A percentile compares a stretch with the other conserved stretches of the same genome.
Evolutionary conservation across 23 tunicate species (phyloP).

Genomic region (Aplidium turbinatum): DNA sequence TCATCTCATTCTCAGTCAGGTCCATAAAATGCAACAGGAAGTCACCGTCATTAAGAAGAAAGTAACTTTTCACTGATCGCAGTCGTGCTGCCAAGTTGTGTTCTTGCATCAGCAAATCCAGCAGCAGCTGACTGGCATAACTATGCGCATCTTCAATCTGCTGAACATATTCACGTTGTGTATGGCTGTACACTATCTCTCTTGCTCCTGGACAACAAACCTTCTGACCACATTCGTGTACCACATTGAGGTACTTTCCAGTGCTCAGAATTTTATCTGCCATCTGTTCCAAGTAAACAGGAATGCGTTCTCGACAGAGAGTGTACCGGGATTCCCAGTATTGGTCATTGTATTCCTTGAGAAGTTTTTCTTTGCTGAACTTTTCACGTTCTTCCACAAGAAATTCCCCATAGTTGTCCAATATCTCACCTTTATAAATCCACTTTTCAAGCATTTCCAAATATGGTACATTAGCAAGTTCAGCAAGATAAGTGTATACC

Average conservation of each 20-base stretch:
- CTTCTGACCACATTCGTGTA: slow-evolving; percentile 93
- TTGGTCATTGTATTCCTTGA: slow-evolving; percentile 88
- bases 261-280: slow-evolving; percentile 95
- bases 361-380: slow-evolving; percentile 79
- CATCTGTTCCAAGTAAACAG: slow-evolving; percentile 79
- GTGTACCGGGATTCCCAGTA: slow-evolving; percentile 92
- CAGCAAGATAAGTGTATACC: slow-evolving; percentile 69
- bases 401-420: slow-evolving; percentile 83
- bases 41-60: slow-evolving; percentile 95
- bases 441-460: slow-evolving; percentile 95
- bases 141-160: slow-evolving; percentile 90
- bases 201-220: slow-evolving; percentile 75
- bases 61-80: slow-evolving; percentile 88
- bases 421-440: slow-evolving; percentile 86
- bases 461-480: slow-evolving; percentile 84
- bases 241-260: slow-evolving; percentile 98
- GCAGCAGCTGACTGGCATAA: slow-evolving; percentile 88
- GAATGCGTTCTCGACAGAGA: slow-evolving; percentile 84
- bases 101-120: slow-evolving; percentile 89
- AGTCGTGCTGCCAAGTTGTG: slow-evolving; percentile 73
- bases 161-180: slow-evolving; percentile 65
- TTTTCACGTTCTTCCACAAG: slow-evolving; percentile 81
- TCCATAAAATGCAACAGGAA: slow-evolving; percentile 96
- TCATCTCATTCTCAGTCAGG: slow-evolving; percentile 94
- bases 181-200: slow-evolving; percentile 74